A percentile compares a stretch with the other conserved stretches of the same genome.
These are phyloP conservation scores for Achlya flavicornis DNA, from an alignment of 2,888 invertebrate genomes.

Conservation along the genomic window DNA sequence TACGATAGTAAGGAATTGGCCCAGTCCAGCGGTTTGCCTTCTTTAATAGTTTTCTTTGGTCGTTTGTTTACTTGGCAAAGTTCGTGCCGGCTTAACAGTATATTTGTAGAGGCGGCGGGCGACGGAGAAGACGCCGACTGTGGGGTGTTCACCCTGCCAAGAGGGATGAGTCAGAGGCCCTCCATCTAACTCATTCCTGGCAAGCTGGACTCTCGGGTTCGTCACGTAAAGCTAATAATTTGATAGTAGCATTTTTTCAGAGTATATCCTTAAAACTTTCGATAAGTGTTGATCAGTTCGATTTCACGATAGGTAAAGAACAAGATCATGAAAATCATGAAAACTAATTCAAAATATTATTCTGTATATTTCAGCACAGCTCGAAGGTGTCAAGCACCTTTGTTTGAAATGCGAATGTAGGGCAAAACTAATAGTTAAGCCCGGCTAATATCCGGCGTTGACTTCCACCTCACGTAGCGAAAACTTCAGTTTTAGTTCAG, in stretches of 20 bases:
- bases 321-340: neutral
- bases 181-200: conserved; percentile 30
- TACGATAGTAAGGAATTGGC: conserved; percentile 28
- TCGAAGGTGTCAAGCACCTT: conserved; percentile 15
- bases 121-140: conserved; percentile 18
- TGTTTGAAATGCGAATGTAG: conserved; percentile 24
- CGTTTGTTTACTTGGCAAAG: conserved; percentile 54
- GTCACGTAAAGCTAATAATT: conserved; percentile 46
- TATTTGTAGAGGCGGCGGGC: conserved; percentile 49
- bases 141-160: conserved; percentile 44
- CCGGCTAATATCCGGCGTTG: conserved; percentile 27
- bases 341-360: neutral
- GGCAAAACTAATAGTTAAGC: conserved; percentile 24
- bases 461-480: conserved; percentile 14
- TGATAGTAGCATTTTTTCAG: conserved; percentile 20
- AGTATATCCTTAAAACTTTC: conserved; percentile 2
- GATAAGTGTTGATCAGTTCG: neutral
- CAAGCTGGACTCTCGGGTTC: conserved; percentile 39
- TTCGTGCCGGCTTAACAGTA: conserved; percentile 51
- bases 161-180: conserved; percentile 40
- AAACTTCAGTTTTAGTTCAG: conserved; percentile 15
- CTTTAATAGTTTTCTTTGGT: conserved; percentile 46
- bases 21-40: conserved; percentile 30
- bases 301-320: neutral
- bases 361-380: neutral